A percentile compares a stretch with the other conserved stretches of the same genome.
phyloP scores from a whole-genome alignment of 2,113 vertebrate genomes.

The Saimiri boliviensis region DNA sequence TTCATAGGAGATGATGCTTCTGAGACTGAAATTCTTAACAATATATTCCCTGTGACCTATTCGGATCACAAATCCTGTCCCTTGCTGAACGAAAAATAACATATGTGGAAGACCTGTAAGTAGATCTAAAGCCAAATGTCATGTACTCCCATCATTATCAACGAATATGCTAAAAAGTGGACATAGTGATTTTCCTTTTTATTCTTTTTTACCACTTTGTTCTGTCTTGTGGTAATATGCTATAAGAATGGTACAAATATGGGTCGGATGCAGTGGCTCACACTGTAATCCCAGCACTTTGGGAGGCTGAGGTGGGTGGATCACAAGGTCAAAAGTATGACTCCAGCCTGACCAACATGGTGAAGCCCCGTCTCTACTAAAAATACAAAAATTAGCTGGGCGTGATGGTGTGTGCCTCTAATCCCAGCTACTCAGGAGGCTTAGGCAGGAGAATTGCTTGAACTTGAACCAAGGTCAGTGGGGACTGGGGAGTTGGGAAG shows the following conservation, averaged over 20 bases:
- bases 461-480: too few relatives aligned
- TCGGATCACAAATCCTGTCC: neutral
- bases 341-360: too few relatives aligned
- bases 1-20: neutral
- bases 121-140: neutral
- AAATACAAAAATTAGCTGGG: too few relatives aligned
- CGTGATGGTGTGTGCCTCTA: too few relatives aligned
- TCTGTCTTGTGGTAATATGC: neutral
- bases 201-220: neutral
- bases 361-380: too few relatives aligned
- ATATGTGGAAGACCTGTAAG: neutral
- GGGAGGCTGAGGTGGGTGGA: too few relatives aligned
- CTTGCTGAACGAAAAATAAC: neutral
- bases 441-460: too few relatives aligned
- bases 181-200: neutral
- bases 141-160: neutral
- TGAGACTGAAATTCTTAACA: neutral
- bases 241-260: constrained; percentile 3
- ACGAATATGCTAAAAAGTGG: neutral
- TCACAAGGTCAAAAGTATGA: too few relatives aligned
- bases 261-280: too few relatives aligned
- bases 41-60: neutral
- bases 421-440: too few relatives aligned
- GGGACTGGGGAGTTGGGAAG: too few relatives aligned
- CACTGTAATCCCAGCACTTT: too few relatives aligned